These are phyloP conservation scores for Exocentrus adspersus DNA, from an alignment of 2,888 invertebrate species.

Conservation along the genomic window DNA sequence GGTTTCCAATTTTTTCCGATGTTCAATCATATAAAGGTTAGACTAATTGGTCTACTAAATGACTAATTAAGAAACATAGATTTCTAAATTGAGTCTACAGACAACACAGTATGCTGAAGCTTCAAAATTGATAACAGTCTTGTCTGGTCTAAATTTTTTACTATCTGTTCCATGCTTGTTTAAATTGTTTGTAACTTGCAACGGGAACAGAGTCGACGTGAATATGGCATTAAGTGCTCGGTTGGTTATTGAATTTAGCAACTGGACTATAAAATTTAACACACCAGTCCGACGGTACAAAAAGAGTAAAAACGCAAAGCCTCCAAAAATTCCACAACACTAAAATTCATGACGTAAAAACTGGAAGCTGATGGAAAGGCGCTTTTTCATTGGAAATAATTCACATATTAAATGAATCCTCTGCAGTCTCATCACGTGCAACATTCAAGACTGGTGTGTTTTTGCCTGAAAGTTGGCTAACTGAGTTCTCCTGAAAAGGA, in stretches of 20 bases:
- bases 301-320: slow-evolving; percentile 41
- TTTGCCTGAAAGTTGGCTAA: slow-evolving; percentile 58
- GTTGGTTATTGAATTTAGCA: slow-evolving; percentile 14
- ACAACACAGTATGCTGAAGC: too few relatives aligned
- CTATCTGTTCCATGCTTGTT: too few relatives aligned
- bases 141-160: too few relatives aligned
- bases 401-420: slow-evolving; percentile 58
- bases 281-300: slow-evolving; percentile 46
- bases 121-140: too few relatives aligned
- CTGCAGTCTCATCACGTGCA: slow-evolving; percentile 59
- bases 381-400: slow-evolving; percentile 61
- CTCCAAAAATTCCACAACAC: slow-evolving; percentile 60
- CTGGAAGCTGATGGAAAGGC: slow-evolving; percentile 55
- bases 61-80: too few relatives aligned
- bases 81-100: too few relatives aligned
- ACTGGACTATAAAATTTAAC: slow-evolving; percentile 17
- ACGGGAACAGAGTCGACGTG: neutral
- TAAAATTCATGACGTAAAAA: slow-evolving; percentile 58
- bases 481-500: slow-evolving; percentile 62
- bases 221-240: neutral
- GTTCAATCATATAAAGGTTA: too few relatives aligned
- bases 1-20: too few relatives aligned
- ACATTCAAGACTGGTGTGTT: slow-evolving; percentile 57
- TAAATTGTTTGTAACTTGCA: too few relatives aligned
- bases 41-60: too few relatives aligned